phyloP scores from a whole-genome alignment of 2,888 invertebrate species.

The Lochmaea crataegi region DNA sequence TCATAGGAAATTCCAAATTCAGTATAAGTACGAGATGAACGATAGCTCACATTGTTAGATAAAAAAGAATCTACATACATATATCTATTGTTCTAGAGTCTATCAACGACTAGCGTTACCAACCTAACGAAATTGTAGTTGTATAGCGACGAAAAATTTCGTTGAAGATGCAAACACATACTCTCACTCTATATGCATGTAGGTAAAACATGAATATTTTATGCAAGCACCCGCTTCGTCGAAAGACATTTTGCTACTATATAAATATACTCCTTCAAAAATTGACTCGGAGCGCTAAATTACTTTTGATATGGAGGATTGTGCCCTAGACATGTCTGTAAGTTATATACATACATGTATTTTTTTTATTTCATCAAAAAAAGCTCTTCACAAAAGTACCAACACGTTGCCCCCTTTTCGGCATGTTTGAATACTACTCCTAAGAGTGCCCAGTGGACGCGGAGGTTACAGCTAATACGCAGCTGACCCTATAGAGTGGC shows the following conservation, averaged over 20 bases:
- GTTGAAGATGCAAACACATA: constrained; percentile 44
- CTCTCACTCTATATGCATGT: constrained; percentile 42
- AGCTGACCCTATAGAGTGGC: too few species aligned
- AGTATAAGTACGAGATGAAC: background rate
- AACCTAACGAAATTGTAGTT: constrained; percentile 51
- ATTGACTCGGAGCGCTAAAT: constrained; percentile 37
- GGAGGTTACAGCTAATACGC: too few species aligned
- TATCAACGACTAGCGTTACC: constrained; percentile 51
- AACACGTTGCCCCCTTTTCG: too few species aligned
- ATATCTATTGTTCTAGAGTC: constrained; percentile 32
- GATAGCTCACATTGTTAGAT: constrained; percentile 12
- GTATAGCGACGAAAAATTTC: constrained; percentile 47
- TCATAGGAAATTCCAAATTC: constrained; percentile 4
- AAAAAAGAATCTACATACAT: constrained; percentile 34
- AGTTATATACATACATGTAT: background rate
- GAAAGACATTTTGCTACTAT: constrained; percentile 37
- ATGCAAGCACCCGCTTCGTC: constrained; percentile 44
- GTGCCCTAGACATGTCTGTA: background rate
- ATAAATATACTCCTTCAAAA: constrained; percentile 37
- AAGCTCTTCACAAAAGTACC: background rate
- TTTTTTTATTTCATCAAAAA: background rate
- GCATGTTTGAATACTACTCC: too few species aligned
- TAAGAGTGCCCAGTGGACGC: too few species aligned
- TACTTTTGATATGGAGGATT: constrained; percentile 28
- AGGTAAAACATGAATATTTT: constrained; percentile 53